Evolutionary conservation across 2,888 invertebrate species (phyloP).

Genomic region (Diplolepis rosae): DNA sequence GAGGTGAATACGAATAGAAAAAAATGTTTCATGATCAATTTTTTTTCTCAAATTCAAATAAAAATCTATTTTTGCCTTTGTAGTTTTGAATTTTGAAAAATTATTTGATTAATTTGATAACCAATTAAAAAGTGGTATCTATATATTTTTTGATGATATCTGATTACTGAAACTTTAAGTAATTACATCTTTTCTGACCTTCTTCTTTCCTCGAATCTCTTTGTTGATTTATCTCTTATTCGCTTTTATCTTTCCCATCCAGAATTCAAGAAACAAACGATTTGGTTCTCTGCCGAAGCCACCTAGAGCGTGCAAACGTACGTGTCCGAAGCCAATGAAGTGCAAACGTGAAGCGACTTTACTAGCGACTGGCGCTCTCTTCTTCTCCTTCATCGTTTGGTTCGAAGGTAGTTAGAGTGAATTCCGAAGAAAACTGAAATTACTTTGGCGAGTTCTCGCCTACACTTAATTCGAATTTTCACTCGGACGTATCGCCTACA

Average conservation of each 20-base stretch:
- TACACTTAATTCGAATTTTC: slow-evolving; percentile 44
- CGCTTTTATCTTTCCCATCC: slow-evolving; percentile 17
- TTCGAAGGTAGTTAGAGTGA: slow-evolving; percentile 38
- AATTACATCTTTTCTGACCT: background rate
- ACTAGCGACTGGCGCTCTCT: slow-evolving; percentile 23
- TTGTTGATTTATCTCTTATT: slow-evolving; percentile 6
- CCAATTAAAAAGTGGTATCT: too few species aligned
- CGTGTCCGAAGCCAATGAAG: slow-evolving; percentile 44
- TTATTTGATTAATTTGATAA: too few species aligned
- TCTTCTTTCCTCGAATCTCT: background rate
- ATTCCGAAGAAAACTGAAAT: slow-evolving; percentile 37
- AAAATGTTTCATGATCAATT: too few species aligned
- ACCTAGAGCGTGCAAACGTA: slow-evolving; percentile 40
- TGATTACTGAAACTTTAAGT: background rate
- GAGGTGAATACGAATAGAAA: too few species aligned
- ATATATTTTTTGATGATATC: too few species aligned
- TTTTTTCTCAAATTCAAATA: too few species aligned
- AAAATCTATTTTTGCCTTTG: too few species aligned
- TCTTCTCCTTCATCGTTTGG: background rate
- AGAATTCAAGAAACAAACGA: slow-evolving; percentile 44
- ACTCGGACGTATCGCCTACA: slow-evolving; percentile 13
- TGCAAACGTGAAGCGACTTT: slow-evolving; percentile 40
- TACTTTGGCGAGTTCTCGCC: slow-evolving; percentile 39
- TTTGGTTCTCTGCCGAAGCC: slow-evolving; percentile 35
- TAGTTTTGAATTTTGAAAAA: too few species aligned